Evolutionary conservation across 2,888 invertebrate species (phyloP).

Genomic region (Eulithis testata): DNA sequence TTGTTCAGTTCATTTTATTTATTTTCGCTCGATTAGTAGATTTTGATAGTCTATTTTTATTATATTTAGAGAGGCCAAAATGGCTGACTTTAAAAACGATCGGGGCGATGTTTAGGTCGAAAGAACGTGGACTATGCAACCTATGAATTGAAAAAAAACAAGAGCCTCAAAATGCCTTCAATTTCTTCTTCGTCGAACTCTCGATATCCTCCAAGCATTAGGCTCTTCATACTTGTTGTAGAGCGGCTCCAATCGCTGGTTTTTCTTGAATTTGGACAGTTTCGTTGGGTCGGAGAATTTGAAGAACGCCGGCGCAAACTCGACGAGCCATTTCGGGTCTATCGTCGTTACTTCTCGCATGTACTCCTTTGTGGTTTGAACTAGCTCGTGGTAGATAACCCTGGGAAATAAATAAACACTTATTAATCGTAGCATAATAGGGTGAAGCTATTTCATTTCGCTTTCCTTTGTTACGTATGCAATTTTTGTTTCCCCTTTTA

Average conservation of each 20-base stretch:
- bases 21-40: background rate
- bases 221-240: constrained; percentile 99
- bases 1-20: background rate
- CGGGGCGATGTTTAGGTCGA: background rate
- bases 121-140: too few species aligned
- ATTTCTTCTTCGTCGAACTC: constrained; percentile 94
- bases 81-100: too few species aligned
- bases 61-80: too few species aligned
- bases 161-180: constrained; percentile 54
- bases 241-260: constrained; percentile 98
- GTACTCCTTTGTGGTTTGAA: constrained; percentile 99
- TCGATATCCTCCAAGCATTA: constrained; percentile 99
- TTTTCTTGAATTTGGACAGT: constrained; percentile 99
- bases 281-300: constrained; percentile 99
- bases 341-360: constrained; percentile 99
- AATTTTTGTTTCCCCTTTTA: too few species aligned
- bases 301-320: constrained; percentile 99
- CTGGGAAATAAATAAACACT: constrained; percentile 67
- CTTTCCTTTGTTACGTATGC: too few species aligned
- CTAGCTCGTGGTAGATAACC: constrained; percentile 99
- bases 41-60: too few species aligned
- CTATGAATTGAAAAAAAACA: background rate
- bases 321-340: constrained; percentile 99
- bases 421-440: background rate
- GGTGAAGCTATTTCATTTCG: too few species aligned